Percentiles rank a stretch among this genome's conserved stretches.
Conservation (phyloP, 2,113 vertebrate species). For the Balaeniceps rex region DNA sequence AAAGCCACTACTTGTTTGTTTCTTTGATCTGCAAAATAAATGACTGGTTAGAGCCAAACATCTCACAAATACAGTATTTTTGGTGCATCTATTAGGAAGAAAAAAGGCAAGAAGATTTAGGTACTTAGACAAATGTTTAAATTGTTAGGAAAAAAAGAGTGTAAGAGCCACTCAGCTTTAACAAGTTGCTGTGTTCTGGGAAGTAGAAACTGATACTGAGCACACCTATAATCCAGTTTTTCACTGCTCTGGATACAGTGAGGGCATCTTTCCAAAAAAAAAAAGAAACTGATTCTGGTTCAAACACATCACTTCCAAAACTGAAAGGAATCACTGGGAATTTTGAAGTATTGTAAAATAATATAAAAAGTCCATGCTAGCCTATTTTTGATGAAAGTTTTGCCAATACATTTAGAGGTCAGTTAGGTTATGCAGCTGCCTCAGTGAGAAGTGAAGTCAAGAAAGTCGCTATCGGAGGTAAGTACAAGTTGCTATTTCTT, state of each 20-base stretch:
- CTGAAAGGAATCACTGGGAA: not conserved
- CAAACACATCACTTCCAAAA: not conserved
- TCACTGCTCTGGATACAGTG: not conserved
- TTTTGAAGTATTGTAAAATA: not conserved
- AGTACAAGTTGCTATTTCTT: not conserved
- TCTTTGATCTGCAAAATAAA: not conserved
- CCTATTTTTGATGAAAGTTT: not conserved
- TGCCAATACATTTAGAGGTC: not conserved
- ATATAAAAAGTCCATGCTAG: accelerated
- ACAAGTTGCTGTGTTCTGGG: not conserved
- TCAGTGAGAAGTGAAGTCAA: not conserved
- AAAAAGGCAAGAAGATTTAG: not conserved
- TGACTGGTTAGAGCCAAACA: not conserved
- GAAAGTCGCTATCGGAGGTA: not conserved
- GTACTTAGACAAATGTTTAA: not conserved
- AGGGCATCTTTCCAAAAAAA: not conserved
- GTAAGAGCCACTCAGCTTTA: not conserved
- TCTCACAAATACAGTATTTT: not conserved
- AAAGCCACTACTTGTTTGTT: not conserved
- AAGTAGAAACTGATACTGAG: not conserved
- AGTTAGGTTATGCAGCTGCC: not conserved
- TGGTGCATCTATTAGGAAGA: not conserved
- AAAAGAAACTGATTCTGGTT: not conserved
- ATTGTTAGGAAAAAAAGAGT: not conserved
- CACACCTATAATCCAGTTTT: not conserved